phyloP scores from a whole-genome alignment of 2,113 vertebrate species.

The Onychorhynchus coronatus region DNA sequence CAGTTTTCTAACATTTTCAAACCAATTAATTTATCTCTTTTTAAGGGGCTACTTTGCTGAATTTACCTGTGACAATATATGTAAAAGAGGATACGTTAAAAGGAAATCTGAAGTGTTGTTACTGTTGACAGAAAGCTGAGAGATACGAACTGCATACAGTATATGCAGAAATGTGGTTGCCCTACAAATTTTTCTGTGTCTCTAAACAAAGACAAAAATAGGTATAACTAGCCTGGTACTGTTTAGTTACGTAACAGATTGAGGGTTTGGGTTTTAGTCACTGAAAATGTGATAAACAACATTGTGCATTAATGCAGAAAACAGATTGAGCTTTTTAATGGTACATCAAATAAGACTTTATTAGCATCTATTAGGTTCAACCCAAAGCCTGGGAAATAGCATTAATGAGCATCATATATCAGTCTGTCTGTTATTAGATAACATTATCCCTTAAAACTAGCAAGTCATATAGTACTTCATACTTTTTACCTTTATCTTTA shows the following conservation, averaged over 20 bases:
- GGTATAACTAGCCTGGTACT: conserved; percentile 33
- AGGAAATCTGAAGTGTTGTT: not conserved
- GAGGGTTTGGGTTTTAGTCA: conserved; percentile 75
- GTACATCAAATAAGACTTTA: conserved; percentile 86
- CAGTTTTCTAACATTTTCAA: not conserved
- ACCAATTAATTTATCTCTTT: not conserved
- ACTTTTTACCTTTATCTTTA: conserved; percentile 83
- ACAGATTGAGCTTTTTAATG: conserved; percentile 84
- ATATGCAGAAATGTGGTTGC: not conserved
- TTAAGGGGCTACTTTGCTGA: not conserved
- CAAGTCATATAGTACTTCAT: conserved; percentile 78
- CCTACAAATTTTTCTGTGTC: conserved; percentile 24
- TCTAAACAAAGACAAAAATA: conserved; percentile 56
- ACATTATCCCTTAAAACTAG: conserved; percentile 80
- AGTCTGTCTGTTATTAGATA: conserved; percentile 83
- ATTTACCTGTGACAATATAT: not conserved
- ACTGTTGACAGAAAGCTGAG: not conserved
- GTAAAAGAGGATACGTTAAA: not conserved
- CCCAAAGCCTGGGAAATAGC: conserved; percentile 78
- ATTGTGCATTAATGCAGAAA: conserved; percentile 79
- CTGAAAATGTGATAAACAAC: conserved; percentile 79
- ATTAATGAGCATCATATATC: conserved; percentile 86
- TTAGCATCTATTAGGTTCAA: conserved; percentile 85
- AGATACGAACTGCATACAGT: not conserved
- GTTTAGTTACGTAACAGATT: conserved; percentile 73